Percentiles rank a stretch among this genome's conserved stretches.
Conservation (phyloP, 2,113 vertebrate species). For the Chaetorhynchus papuensis region DNA sequence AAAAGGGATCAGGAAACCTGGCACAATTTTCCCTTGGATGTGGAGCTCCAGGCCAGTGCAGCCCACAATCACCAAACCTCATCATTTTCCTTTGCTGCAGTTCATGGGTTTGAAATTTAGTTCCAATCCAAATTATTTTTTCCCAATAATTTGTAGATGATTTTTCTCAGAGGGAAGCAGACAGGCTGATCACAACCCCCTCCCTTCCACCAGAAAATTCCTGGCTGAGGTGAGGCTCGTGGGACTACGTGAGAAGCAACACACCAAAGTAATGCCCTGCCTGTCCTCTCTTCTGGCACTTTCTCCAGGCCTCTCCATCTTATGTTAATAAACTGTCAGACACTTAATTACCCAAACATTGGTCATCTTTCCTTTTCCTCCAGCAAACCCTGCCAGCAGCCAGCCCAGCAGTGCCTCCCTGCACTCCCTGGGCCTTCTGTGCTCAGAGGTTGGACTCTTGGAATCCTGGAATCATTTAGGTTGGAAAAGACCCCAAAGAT, state of each 20-base stretch:
- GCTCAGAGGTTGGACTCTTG: neutral
- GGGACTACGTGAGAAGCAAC: conserved; percentile 1
- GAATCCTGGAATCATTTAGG: neutral
- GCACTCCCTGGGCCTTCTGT: neutral
- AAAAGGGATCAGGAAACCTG: neutral
- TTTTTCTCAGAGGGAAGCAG: neutral
- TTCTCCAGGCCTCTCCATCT: conserved; percentile 37
- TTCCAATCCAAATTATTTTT: neutral
- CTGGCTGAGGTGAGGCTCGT: conserved; percentile 12
- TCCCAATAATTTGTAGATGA: neutral
- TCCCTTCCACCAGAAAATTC: conserved; percentile 3
- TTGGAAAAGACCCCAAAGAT: neutral
- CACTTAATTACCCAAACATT: neutral
- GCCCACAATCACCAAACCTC: neutral
- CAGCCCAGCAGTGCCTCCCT: neutral
- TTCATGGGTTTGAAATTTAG: neutral
- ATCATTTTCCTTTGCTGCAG: neutral
- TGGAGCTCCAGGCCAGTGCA: neutral
- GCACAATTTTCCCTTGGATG: neutral
- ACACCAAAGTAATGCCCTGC: neutral
- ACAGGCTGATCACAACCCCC: neutral
- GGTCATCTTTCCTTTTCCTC: conserved; percentile 27
- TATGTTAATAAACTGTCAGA: conserved; percentile 1
- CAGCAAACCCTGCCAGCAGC: neutral
- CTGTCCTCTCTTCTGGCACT: conserved; percentile 31